These are phyloP conservation scores for Pherbina coryleti DNA, from an alignment of 2,888 invertebrate species.

Conservation along the genomic window DNA sequence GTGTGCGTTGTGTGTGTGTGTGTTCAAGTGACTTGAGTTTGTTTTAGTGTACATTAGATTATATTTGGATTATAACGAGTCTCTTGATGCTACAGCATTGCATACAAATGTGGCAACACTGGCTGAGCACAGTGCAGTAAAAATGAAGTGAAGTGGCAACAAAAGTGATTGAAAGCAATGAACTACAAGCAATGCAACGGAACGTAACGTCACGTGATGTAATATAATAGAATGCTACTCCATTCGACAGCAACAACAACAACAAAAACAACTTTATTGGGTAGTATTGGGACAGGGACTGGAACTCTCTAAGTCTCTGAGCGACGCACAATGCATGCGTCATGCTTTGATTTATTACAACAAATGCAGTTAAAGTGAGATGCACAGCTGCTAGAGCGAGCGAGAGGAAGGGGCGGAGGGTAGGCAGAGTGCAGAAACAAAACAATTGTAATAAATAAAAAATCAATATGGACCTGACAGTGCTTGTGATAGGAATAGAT, in stretches of 20 bases:
- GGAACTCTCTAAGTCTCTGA: background rate
- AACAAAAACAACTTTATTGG: background rate
- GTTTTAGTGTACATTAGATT: constrained; percentile 40
- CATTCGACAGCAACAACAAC: constrained; percentile 8
- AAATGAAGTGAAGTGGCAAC: background rate
- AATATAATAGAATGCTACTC: constrained; percentile 5
- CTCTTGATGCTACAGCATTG: constrained; percentile 23
- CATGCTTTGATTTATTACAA: constrained; percentile 6
- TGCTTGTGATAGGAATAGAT: constrained; percentile 7
- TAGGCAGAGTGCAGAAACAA: background rate
- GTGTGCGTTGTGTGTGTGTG: constrained; percentile 10
- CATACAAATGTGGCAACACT: constrained; percentile 21
- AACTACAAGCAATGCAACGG: constrained; percentile 30
- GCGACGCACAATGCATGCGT: background rate
- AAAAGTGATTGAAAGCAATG: constrained; percentile 40
- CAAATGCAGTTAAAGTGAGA: background rate
- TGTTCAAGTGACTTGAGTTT: constrained; percentile 41
- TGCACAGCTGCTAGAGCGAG: background rate
- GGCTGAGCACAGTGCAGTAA: background rate
- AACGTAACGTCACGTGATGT: constrained; percentile 17
- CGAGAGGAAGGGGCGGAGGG: background rate
- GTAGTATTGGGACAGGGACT: background rate
- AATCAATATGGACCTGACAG: constrained; percentile 26
- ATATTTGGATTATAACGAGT: constrained; percentile 38
- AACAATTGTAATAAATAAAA: constrained; percentile 26